Evolutionary conservation across 2,797 vertebrate species (phyloP).

Genomic region (Florisuga fusca): DNA sequence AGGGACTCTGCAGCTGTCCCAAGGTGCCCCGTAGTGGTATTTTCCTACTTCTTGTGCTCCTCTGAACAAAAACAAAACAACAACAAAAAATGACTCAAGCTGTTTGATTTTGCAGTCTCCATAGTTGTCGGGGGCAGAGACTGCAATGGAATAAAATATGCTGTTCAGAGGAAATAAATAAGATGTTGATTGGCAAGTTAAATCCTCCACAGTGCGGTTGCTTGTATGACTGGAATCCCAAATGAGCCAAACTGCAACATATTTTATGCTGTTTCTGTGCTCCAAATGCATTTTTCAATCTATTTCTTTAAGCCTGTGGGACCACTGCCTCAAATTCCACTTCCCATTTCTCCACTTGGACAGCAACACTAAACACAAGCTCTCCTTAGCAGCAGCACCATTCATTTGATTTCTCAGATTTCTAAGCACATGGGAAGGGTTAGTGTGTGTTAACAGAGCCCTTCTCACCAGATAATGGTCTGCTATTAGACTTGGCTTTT

Average conservation of each 20-base stretch:
- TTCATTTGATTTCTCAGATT: neutral
- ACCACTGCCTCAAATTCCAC: neutral
- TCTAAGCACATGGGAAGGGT: neutral
- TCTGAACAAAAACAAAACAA: neutral
- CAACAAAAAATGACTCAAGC: neutral
- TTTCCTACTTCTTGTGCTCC: neutral
- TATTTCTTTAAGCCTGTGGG: neutral
- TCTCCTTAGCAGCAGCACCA: neutral
- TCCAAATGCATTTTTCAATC: neutral
- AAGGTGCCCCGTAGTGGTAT: neutral
- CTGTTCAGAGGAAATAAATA: constrained; percentile 49
- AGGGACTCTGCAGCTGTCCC: neutral
- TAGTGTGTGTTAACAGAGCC: neutral
- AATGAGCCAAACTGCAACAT: constrained; percentile 1
- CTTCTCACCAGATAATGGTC: neutral
- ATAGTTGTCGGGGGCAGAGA: neutral
- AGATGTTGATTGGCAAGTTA: constrained; percentile 61
- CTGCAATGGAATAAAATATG: neutral
- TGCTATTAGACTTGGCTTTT: neutral
- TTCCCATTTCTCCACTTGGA: neutral
- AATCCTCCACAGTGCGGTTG: constrained; percentile 18
- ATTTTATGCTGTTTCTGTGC: neutral
- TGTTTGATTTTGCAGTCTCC: constrained; percentile 20
- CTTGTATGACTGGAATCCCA: constrained; percentile 33
- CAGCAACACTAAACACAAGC: neutral